A percentile compares a stretch with the other conserved stretches of the same genome.
Conservation (phyloP, 1,140 invertebrate genomes). For the Callitettix versicolor region DNA sequence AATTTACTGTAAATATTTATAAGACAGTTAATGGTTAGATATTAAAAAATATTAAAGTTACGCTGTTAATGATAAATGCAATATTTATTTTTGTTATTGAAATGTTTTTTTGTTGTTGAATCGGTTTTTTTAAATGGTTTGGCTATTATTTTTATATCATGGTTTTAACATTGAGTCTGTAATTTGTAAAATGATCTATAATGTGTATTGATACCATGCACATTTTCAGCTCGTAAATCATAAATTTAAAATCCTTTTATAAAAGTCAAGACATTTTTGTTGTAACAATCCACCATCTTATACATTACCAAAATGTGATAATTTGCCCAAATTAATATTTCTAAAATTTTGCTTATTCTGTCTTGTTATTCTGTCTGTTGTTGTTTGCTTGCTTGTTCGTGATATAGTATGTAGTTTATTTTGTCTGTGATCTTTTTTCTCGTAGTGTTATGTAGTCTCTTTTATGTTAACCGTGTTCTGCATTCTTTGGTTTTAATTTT, state of each 20-base stretch:
- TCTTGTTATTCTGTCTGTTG: neutral
- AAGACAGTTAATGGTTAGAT: too few relatives aligned
- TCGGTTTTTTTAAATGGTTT: conserved; percentile 1
- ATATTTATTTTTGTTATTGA: neutral
- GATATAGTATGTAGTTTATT: neutral
- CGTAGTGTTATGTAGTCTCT: neutral
- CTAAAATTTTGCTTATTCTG: conserved; percentile 26
- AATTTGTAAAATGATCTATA: neutral
- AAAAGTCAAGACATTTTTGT: too few relatives aligned
- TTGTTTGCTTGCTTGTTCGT: neutral
- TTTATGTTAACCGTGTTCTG: neutral
- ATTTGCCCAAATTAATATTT: conserved; percentile 9
- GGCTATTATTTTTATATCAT: neutral
- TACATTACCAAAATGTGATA: conserved; percentile 21
- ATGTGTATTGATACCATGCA: neutral
- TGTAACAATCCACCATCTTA: neutral
- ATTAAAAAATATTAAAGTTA: too few relatives aligned
- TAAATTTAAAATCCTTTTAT: too few relatives aligned
- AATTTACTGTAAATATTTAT: too few relatives aligned
- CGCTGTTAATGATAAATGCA: neutral
- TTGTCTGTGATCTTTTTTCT: conserved; percentile 5
- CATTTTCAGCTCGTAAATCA: conserved; percentile 1
- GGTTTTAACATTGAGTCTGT: neutral
- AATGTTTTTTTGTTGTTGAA: neutral
- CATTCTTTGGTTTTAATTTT: too few relatives aligned